Evolutionary conservation across 2,113 vertebrate species (phyloP).

Genomic region (Gymnobelideus leadbeateri): DNA sequence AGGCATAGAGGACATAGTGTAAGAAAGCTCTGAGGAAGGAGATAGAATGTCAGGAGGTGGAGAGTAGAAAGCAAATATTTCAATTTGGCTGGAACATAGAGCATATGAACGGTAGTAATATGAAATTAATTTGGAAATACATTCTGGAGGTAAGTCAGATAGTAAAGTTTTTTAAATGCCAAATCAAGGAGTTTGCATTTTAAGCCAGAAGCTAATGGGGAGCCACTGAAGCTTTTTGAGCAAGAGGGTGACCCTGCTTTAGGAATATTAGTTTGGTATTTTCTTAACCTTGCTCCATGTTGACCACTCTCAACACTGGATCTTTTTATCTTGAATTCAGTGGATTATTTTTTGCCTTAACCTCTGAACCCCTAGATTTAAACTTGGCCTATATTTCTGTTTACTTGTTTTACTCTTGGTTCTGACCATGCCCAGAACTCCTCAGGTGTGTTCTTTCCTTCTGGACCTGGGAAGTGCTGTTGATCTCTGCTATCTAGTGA

Average conservation of each 20-base stretch:
- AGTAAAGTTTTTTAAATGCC: neutral
- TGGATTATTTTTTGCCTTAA: neutral
- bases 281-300: neutral
- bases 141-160: neutral
- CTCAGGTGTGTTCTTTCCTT: neutral
- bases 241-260: neutral
- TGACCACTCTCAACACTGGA: neutral
- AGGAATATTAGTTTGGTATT: neutral
- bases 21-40: neutral
- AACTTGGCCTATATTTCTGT: neutral
- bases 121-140: neutral
- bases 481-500: neutral
- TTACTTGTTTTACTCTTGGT: neutral
- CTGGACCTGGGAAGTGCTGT: neutral
- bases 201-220: neutral
- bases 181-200: neutral
- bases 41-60: neutral
- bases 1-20: neutral
- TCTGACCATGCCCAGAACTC: neutral
- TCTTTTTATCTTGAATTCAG: neutral
- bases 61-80: neutral
- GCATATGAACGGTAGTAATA: neutral
- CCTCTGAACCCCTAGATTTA: neutral
- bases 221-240: neutral
- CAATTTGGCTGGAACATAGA: neutral